Evolutionary conservation across 2,113 vertebrate species (phyloP).

Genomic region (Dipodomys ordii): DNA sequence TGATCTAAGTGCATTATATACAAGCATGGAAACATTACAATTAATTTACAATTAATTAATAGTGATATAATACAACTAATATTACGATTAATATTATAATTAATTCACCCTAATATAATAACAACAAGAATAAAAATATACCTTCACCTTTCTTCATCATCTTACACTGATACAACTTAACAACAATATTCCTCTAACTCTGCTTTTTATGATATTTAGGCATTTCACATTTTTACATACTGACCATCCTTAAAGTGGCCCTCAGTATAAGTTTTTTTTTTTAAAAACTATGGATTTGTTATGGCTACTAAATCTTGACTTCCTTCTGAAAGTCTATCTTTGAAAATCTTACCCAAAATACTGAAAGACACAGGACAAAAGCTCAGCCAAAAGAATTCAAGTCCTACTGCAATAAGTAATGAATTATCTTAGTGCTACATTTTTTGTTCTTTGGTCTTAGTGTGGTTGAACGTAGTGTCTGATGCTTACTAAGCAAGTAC

Average conservation of each 20-base stretch:
- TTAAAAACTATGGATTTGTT: not conserved
- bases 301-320: not conserved
- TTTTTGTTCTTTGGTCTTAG: too few relatives aligned
- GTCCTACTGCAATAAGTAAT: not conserved
- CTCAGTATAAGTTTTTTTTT: too few relatives aligned
- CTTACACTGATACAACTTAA: not conserved
- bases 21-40: too few relatives aligned
- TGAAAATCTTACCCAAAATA: not conserved
- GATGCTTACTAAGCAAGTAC: too few relatives aligned
- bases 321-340: constrained; percentile 25
- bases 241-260: not conserved
- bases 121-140: too few relatives aligned
- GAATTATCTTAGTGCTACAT: not conserved
- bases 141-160: not conserved
- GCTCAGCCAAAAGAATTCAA: not conserved
- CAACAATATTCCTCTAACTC: not conserved
- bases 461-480: too few relatives aligned
- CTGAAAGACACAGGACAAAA: not conserved
- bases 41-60: too few relatives aligned
- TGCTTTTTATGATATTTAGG: not conserved
- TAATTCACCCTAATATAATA: too few relatives aligned
- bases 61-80: too few relatives aligned
- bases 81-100: too few relatives aligned
- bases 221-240: not conserved
- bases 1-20: too few relatives aligned